phyloP scores from a whole-genome alignment of 2,113 vertebrate species.

The Acanthisitta chloris region DNA sequence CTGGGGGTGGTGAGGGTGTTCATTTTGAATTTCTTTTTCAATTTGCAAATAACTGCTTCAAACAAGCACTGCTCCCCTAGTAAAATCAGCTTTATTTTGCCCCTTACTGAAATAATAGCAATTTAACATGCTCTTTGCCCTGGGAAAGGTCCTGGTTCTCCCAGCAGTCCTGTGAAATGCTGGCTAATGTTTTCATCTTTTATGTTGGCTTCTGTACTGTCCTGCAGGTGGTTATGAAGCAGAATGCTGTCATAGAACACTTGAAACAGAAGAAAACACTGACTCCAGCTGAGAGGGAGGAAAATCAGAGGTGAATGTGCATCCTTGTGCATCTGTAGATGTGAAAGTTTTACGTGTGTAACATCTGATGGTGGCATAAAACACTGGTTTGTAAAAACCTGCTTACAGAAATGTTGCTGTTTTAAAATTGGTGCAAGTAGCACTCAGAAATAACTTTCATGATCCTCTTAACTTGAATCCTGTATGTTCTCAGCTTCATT shows the following conservation, averaged over 20 bases:
- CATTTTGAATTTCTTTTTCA: neutral
- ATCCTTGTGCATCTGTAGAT: neutral
- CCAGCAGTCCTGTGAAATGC: neutral
- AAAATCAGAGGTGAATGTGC: slow-evolving; percentile 90
- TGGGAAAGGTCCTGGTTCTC: neutral
- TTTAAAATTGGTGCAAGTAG: neutral
- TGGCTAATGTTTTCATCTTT: slow-evolving; percentile 22
- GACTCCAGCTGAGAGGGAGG: slow-evolving; percentile 91
- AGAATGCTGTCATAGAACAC: slow-evolving; percentile 90
- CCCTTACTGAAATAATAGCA: neutral
- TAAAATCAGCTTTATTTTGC: neutral
- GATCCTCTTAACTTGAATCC: neutral
- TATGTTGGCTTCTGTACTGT: slow-evolving; percentile 53
- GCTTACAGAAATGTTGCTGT: neutral
- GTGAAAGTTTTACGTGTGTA: neutral
- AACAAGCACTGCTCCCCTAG: neutral
- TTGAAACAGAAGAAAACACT: slow-evolving; percentile 91
- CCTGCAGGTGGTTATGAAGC: slow-evolving; percentile 86
- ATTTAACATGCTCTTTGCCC: neutral
- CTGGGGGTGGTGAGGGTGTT: neutral
- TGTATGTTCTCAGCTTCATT: neutral
- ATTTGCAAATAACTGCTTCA: neutral
- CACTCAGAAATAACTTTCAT: neutral
- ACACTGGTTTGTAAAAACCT: neutral
- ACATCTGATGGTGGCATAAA: neutral